Base-by-base conservation (phyloP, 2,797 vertebrate species). In the Scyliorhinus canicula region DNA sequence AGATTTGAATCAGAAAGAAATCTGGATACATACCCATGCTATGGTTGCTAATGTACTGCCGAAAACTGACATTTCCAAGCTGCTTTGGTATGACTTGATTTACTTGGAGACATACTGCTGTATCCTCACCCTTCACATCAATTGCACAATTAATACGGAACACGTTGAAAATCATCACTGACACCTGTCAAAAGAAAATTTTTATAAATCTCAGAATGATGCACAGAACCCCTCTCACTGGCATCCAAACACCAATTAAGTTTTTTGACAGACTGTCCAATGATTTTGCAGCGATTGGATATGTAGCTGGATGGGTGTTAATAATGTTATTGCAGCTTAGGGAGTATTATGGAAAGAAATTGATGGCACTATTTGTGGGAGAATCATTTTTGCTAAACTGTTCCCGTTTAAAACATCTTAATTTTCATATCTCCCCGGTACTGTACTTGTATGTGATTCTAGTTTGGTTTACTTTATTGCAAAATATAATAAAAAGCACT, bases 11-110 rank as follows among this genome's bases (percentile, higher is more conserved):
- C 35, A n/a, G 35, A 93, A 93, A 71, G 65, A 52, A 50, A 69
- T 28, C 6, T 94, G 16, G 16, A 12, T 0, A 96, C 98, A 98
- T 97, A 99, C 99, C 98, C 95, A 98, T 96, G 96, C 98, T 98
- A 97, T 98, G 98, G 97, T 98, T 99, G 97, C 98, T 98, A 96
- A 99, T 98, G 96, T 99, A 99, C 96, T 99, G 98, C 79, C 98
- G 97, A 95, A 99, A 97, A 96, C 98, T 98, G 97, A 99, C 96
- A 95, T 99, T 99, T 96, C 99, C 99, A 96, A 99, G 96, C 90
- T 99, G 98, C 96, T 96, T 97, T 95, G 99, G 98, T 47, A 97
- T 96, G 96, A 99, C 98, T 95, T 96, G 97, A 95, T 98, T 98
- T 95, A 99, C 98, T 96, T 99, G 98, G 95, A 99, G 97, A 95